Evolutionary conservation across 2,797 vertebrate genomes (phyloP), one percentile per base, ranked within the genome.

Genomic region (Hydrocynus forskahlii): DNA sequence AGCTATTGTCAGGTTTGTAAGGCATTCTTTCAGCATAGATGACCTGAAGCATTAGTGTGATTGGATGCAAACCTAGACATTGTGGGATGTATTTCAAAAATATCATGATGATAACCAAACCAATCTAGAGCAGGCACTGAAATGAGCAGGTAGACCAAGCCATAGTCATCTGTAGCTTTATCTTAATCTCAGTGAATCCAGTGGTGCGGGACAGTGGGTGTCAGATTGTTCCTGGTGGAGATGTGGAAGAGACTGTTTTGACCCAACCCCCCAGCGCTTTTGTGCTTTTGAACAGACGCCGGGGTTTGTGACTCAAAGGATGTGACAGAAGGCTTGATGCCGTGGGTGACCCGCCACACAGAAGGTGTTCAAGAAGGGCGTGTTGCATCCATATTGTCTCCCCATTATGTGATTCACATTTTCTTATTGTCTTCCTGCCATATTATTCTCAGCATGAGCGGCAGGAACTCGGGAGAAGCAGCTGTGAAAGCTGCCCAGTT

Each of bases 321-420:
- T 70, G 59, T 79, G 80, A 85, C 84, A 75, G 80, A 87, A 84
- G 78, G 87, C 81, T 69, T 60, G 62, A 76, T 38, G 76, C 71
- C 40, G 57, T 70, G 35, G 59, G 67, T 82, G 84, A 82, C 83
- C 74, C 76, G 54, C 73, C 35, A 29, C 68, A 83, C 85, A 84
- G 83, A 86, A 78, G 71, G 9, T 17, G 48, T 12, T 12, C 16
- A 76, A 85, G 81, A 72, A 85, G 81, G 85, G 68, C 35, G 29
- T 78, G 73, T 86, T 80, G 66, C 76, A 79, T 50, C 62, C 19
- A 50, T 23, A 80, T 87, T 87, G 82, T 86, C 78, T 57, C 68
- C 45, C 75, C 57, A 60, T 83, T 78, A 75, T 29, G 81, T 73
- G 75, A 63, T 74, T 82, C 71, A 76, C n/a, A 43, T 67, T 67